Base-by-base conservation (phyloP, 2,797 vertebrate species). In the Prunella strophiata region DNA sequence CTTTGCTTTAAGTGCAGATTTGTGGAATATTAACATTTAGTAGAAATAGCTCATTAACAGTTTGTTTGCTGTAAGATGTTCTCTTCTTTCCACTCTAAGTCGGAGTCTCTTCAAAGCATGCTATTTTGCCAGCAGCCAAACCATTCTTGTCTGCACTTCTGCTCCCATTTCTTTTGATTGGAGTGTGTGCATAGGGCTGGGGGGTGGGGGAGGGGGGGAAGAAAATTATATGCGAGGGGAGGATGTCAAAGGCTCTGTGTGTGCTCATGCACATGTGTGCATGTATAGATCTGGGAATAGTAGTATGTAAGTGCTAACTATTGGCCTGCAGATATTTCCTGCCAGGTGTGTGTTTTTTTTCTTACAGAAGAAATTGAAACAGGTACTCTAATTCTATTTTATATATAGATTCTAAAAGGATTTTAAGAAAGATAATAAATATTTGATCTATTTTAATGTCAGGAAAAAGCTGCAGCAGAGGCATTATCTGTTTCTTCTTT, bases 141-240 rank as follows among this genome's bases (percentile, higher is more conserved):
- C 21, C 7, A 57, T 51, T 80, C 17, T 36, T 63, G 36, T 66
- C 22, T 59, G 29, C 18, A 16, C 6, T 85, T 72, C 32, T n/a
- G 22, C 36, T 70, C 32, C 25, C 3, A 11, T 67, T 80, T 88
- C 9, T 47, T 90, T 74, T 59, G 7, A 32, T 42, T 71, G 16
- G 13, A 42, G 11, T 67, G 9, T 63, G 38, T 50, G 9, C 21
- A 4, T 34, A 51, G 36, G 4, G 11, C 29, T 68, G 20, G 25
- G 10, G 9, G 1, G 2, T 2, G 2, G 3, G 43, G 40, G 52
- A 1, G 10, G 9, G 7, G 6, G 2, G 1, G 2, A 2, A 2
- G 3, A 16, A 2, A 10, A 10, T 66, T 45, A 11, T 17, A 7
- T 62, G 25, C 62, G 17, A 71, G 40, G 9, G 15, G 12, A 85